A percentile compares a stretch with the other conserved stretches of the same genome.
Conservation (phyloP, 2,113 vertebrate genomes). For the Octodon degus region DNA sequence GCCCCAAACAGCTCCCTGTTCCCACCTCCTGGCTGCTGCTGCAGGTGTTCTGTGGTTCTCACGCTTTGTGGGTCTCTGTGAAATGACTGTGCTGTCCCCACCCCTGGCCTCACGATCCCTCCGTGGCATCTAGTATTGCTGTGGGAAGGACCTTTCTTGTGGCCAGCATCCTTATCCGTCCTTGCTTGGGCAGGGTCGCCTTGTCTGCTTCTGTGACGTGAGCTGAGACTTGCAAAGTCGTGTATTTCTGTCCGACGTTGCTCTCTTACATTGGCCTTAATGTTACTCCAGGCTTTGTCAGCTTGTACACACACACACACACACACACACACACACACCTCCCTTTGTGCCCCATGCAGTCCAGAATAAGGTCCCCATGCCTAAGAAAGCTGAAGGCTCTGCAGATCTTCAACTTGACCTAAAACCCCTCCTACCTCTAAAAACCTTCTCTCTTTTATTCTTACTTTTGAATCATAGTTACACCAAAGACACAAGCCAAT, state of each 20-base stretch:
- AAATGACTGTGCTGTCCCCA: not conserved
- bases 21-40: too few species aligned
- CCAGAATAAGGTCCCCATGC: not conserved
- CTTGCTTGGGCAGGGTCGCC: not conserved
- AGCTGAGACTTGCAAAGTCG: not conserved
- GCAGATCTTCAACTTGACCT: not conserved
- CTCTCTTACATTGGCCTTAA: not conserved
- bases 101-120: not conserved
- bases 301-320: not conserved
- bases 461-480: not conserved
- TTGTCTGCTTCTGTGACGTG: not conserved
- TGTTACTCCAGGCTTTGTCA: not conserved
- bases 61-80: not conserved
- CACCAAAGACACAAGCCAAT: not conserved
- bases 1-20: not conserved
- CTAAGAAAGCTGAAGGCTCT: not conserved
- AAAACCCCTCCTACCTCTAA: too few species aligned
- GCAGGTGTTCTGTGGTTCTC: not conserved
- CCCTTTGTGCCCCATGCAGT: not conserved
- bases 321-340: not conserved
- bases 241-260: not conserved
- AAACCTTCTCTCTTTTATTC: not conserved
- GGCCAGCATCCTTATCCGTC: not conserved
- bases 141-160: not conserved
- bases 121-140: not conserved